phyloP scores from a whole-genome alignment of 2,888 invertebrate species.

The Synanthedon myopaeformis region DNA sequence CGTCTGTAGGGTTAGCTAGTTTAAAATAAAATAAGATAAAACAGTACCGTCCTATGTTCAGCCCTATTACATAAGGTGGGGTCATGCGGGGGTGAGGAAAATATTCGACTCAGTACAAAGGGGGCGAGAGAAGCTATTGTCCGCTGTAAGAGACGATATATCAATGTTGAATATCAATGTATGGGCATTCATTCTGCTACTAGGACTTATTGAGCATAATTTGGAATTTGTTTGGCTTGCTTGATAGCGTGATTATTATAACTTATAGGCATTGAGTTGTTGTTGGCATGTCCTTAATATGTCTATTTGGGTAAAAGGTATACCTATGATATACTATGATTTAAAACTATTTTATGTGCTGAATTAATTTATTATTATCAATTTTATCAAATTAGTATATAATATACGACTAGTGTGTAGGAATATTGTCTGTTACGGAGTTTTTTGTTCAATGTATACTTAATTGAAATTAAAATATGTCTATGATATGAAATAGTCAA shows the following conservation, averaged over 20 bases:
- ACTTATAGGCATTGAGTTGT: slow-evolving; percentile 17
- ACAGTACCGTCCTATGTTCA: slow-evolving; percentile 9
- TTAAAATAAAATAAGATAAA: no score
- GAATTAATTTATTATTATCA: no score
- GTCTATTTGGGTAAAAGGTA: no score
- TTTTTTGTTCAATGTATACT: no score
- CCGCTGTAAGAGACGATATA: slow-evolving; percentile 35
- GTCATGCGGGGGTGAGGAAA: slow-evolving; percentile 24
- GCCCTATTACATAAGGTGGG: slow-evolving; percentile 21
- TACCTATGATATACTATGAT: no score
- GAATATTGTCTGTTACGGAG: no score
- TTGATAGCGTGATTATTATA: slow-evolving; percentile 48
- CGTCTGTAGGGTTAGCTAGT: no score
- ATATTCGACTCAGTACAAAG: slow-evolving; percentile 10
- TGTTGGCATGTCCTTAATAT: slow-evolving; percentile 1
- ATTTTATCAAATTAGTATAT: no score
- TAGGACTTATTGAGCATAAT: slow-evolving; percentile 36
- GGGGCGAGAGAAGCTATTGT: slow-evolving; percentile 3
- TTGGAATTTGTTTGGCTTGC: slow-evolving; percentile 37
- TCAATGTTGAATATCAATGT: slow-evolving; percentile 59
- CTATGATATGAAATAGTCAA: no score
- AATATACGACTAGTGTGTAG: no score
- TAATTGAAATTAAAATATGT: no score
- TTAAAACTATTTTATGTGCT: no score
- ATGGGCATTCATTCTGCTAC: slow-evolving; percentile 40